Evolutionary conservation across 2,797 vertebrate species (phyloP), one percentile per base, ranked within the genome.

Genomic region (Gymnothorax javanicus): DNA sequence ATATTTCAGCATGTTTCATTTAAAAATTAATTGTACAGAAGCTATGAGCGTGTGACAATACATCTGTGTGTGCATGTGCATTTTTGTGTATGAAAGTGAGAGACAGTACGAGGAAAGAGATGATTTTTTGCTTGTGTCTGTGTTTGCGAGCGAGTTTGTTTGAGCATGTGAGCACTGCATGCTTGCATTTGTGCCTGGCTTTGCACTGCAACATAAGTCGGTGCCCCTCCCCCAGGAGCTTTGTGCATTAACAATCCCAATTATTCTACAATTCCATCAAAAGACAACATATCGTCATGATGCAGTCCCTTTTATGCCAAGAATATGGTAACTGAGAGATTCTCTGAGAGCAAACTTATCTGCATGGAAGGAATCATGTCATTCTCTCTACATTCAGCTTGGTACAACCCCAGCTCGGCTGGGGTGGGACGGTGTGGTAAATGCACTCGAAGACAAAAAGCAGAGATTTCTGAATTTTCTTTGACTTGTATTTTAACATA

Each of bases 181-280:
- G 92, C 91, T 93, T 94, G 93, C 95, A 93, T 95, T 93, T 95
- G 93, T 95, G 95, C 95, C 23, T n/a, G 25, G 23, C 25, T 95
- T 91, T 96, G 94, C 94, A 95, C 94, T 95, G 95, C 95, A 95
- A 96, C 94, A 92, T 91, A 58, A 84, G 69, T 67, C 11, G 90
- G 93, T 90, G 33, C 2, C 33, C 33, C 91, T 96, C 95, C 95
- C 95, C 89, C 94, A 95, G 95, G 96, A 96, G 93, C 95, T 93
- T 95, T 67, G 92, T 92, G 93, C 94, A 94, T 95, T 96, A 96
- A 96, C 96, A 96, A 96, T 96, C 94, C 95, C 95, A 96, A 96
- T 96, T 96, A 96, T 94, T 95, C 93, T 90, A 79, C 71, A 86
- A 92, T 94, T 95, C 95, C 96, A 95, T 95, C 94, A 94, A 43